Percentiles rank a stretch among this genome's conserved stretches.
Evolutionary conservation across 1,140 invertebrate species (phyloP).

Genomic region (Aphelenchoides besseyi): DNA sequence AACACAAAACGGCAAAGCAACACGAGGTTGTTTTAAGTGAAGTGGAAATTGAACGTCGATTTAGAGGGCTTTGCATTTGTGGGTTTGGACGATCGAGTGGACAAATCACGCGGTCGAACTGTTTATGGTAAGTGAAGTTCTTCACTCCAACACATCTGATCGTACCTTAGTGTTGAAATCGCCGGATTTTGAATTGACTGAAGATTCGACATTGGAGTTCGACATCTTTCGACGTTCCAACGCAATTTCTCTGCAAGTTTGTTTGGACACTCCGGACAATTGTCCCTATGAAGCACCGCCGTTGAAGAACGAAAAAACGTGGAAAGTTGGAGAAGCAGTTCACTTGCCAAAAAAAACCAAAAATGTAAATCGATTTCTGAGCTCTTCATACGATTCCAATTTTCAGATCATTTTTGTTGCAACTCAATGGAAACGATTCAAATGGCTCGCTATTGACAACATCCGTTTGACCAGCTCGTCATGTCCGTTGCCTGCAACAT

Average conservation of each 20-base stretch:
- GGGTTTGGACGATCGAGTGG: conserved; percentile 13
- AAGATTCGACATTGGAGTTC: conserved; percentile 1
- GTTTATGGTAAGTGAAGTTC: no score
- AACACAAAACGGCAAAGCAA: neutral
- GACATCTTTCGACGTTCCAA: conserved; percentile 12
- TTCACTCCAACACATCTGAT: no score
- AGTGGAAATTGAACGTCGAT: neutral
- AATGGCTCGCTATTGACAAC: conserved; percentile 34
- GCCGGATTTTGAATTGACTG: neutral
- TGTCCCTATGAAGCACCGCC: conserved; percentile 30
- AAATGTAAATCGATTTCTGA: conserved; percentile 14
- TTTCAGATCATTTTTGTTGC: conserved; percentile 30
- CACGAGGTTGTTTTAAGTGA: neutral
- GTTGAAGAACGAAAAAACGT: conserved; percentile 1
- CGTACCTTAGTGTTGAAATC: conserved; percentile 25
- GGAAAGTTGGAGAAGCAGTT: conserved; percentile 16
- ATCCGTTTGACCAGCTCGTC: neutral
- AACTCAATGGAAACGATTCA: conserved; percentile 36
- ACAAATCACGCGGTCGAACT: conserved; percentile 16
- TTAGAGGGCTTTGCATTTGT: conserved; percentile 25
- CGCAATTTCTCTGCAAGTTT: conserved; percentile 29
- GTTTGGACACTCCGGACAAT: conserved; percentile 26
- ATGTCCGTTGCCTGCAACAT: neutral
- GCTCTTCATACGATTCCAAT: neutral
- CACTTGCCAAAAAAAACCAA: neutral